phyloP scores from a whole-genome alignment of 2,797 vertebrate genomes.

The Siniperca obscura region DNA sequence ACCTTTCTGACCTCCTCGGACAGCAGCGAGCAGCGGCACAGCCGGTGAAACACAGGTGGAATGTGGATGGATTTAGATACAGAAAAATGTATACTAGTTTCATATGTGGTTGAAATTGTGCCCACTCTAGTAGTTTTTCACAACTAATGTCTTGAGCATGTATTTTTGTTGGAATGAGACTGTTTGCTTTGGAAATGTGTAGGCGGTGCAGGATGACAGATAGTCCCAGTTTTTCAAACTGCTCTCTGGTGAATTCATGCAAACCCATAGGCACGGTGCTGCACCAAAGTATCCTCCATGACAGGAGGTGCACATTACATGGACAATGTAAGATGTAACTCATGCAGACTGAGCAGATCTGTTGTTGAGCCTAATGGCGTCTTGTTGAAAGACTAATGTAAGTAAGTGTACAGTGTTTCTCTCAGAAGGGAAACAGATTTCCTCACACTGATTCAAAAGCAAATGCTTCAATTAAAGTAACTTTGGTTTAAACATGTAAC shows the following conservation, averaged over 20 bases:
- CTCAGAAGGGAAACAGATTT: constrained; percentile 13
- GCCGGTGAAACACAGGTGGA: constrained; percentile 40
- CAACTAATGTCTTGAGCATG: constrained; percentile 31
- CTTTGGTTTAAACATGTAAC: neutral
- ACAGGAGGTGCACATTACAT: constrained; percentile 26
- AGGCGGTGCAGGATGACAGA: constrained; percentile 24
- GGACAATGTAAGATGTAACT: constrained; percentile 26
- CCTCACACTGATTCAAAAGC: neutral
- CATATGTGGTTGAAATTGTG: constrained; percentile 7
- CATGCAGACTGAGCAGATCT: constrained; percentile 13
- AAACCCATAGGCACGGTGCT: neutral
- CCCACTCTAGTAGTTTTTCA: constrained; percentile 13
- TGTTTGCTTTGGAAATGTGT: constrained; percentile 46
- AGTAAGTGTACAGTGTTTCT: neutral
- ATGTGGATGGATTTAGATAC: constrained; percentile 3
- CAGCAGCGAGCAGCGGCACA: constrained; percentile 28
- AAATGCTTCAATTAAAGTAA: constrained; percentile 1
- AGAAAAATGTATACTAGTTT: constrained; percentile 19
- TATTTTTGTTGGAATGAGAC: constrained; percentile 54
- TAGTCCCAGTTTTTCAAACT: constrained; percentile 36
- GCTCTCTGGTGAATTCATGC: constrained; percentile 30
- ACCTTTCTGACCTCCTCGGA: constrained; percentile 42
- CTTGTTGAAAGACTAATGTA: constrained; percentile 28
- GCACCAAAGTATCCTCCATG: neutral
- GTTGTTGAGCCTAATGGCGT: constrained; percentile 3